phyloP scores from a whole-genome alignment of 2,797 vertebrate genomes.

The Fistularia tabacaria region DNA sequence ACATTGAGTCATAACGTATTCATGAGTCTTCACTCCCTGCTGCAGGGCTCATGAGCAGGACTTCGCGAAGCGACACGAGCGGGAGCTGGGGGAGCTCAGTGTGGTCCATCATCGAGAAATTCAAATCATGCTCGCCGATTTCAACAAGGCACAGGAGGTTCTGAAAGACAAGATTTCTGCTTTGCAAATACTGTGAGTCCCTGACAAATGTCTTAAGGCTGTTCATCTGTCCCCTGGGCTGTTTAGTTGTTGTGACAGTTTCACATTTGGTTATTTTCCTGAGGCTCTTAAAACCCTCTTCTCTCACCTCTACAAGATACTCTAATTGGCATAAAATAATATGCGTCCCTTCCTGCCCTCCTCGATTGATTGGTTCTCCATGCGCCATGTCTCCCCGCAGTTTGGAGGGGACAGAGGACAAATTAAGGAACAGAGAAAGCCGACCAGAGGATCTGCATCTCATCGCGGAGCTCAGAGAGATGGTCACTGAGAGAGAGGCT shows the following conservation, averaged over 20 bases:
- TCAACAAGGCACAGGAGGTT: slow-evolving; percentile 96
- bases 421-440: slow-evolving; percentile 91
- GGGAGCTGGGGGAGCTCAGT: slow-evolving; percentile 71
- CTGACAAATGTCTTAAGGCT: background rate
- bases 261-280: too few relatives aligned
- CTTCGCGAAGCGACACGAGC: slow-evolving; percentile 69
- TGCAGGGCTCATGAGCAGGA: slow-evolving; percentile 75
- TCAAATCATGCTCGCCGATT: slow-evolving; percentile 82
- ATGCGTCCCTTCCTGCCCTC: background rate
- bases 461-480: slow-evolving; percentile 91
- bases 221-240: background rate
- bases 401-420: slow-evolving; percentile 96
- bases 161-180: slow-evolving; percentile 97
- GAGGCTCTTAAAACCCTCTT: too few relatives aligned
- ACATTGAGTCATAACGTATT: background rate
- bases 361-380: background rate
- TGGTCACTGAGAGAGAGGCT: slow-evolving; percentile 91
- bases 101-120: slow-evolving; percentile 68
- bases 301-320: too few relatives aligned
- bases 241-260: too few relatives aligned
- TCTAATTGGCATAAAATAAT: too few relatives aligned
- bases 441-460: slow-evolving; percentile 91
- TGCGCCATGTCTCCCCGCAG: slow-evolving; percentile 54
- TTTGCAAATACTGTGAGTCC: slow-evolving; percentile 77
- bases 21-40: background rate